Base-by-base conservation (phyloP, 2,797 vertebrate species). In the Aulostomus chinensis region DNA sequence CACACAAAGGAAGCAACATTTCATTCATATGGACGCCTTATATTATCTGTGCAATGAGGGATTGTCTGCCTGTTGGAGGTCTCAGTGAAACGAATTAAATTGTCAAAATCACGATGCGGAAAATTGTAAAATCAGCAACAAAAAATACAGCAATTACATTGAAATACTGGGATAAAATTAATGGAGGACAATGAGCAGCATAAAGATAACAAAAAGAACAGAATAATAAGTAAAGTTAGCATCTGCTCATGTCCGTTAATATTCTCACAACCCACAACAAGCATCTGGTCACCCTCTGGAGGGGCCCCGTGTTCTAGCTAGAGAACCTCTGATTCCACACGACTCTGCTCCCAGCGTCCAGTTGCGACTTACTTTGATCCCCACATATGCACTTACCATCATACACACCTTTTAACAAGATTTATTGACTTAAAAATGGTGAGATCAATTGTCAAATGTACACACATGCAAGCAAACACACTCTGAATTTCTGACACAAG, bases 351-450 rank as follows among this genome's bases (percentile, higher is more conserved):
- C 22, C 22, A 4, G 4, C 22, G 4, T 43, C 43, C 11, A 1
- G 65, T 76, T 74, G 17, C 38, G 50, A 69, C 34, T 60, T 60
- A 57, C 64, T 76, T 80, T 81, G 78, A 83, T 75, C 65, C 60
- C 28, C n/a, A n/a, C n/a, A n/a, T n/a, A n/a, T n/a, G n/a, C n/a
- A n/a, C n/a, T n/a, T n/a, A n/a, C n/a, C n/a, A n/a, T n/a, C 5
- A 42, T 12, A 25, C 45, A 46, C 50, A 57, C 39, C 9, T 33
- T 58, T 12, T 40, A 68, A 73, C 13, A 56, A 42, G 58, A 35
- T 72, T 58, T 78, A 62, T 31, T 41, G 48, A 35, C 48, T 52
- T 8, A 42, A 69, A 64, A 59, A 53, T 45, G 32, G 50, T 24
- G 30, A 73, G 49, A 51, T 66, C 21, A 50, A 32, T 55, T 80